These are phyloP conservation scores for Platynereis dumerilii DNA, from an alignment of 2,888 invertebrate species.

Conservation along the genomic window DNA sequence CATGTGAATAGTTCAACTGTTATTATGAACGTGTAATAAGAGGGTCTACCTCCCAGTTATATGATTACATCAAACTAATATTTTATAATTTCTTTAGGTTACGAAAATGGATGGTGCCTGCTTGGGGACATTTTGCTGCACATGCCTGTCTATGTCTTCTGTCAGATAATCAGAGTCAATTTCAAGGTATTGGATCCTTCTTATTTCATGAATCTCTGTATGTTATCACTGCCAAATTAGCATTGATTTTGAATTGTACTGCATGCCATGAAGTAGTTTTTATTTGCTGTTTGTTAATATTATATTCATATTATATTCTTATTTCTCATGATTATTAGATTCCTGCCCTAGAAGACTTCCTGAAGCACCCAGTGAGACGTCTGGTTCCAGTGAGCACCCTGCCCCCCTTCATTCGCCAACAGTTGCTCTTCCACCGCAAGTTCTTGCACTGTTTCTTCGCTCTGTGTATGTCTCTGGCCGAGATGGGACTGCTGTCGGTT, in stretches of 20 bases:
- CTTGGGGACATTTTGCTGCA: slow-evolving; percentile 74
- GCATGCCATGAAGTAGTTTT: not conserved
- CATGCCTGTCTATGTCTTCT: slow-evolving; percentile 75
- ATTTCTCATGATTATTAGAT: slow-evolving; percentile 54
- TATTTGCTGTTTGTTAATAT: too few relatives aligned
- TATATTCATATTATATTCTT: too few relatives aligned
- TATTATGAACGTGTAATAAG: too few relatives aligned
- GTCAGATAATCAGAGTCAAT: slow-evolving; percentile 72
- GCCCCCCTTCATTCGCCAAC: slow-evolving; percentile 67
- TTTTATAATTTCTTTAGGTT: slow-evolving; percentile 60
- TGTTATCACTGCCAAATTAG: too few relatives aligned
- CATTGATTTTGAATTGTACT: not conserved
- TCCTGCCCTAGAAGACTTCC: slow-evolving; percentile 68
- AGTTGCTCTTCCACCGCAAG: slow-evolving; percentile 68
- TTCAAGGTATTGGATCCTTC: slow-evolving; percentile 63
- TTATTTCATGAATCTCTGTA: too few relatives aligned
- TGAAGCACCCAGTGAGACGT: slow-evolving; percentile 73
- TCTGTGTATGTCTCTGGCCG: slow-evolving; percentile 69
- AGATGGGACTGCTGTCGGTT: slow-evolving; percentile 74
- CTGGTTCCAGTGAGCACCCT: slow-evolving; percentile 71
- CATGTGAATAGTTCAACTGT: too few relatives aligned
- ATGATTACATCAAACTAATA: not conserved
- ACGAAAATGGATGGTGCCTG: slow-evolving; percentile 73
- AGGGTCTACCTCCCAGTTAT: too few relatives aligned
- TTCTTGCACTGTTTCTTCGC: slow-evolving; percentile 71